phyloP scores from a whole-genome alignment of 2,888 invertebrate species.

The Agriopis marginaria region DNA sequence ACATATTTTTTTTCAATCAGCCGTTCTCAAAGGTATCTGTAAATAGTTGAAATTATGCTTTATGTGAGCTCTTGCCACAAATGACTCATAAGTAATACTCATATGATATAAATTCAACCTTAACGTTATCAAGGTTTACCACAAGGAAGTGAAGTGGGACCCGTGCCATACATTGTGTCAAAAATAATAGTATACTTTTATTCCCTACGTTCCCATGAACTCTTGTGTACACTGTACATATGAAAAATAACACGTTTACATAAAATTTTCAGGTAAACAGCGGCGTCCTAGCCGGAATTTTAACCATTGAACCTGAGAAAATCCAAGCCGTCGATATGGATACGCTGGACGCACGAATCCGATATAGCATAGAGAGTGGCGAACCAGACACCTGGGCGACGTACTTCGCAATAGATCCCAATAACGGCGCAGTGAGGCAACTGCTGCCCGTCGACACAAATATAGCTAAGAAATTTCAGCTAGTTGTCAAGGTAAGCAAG shows the following conservation, averaged over 20 bases:
- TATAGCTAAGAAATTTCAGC: conserved; percentile 91
- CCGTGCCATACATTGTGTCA: no score
- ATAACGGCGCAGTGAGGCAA: conserved; percentile 93
- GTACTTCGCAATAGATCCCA: conserved; percentile 94
- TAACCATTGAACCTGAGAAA: conserved; percentile 94
- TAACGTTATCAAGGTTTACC: no score
- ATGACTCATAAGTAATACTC: no score
- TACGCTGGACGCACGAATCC: conserved; percentile 93
- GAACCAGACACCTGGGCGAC: conserved; percentile 91
- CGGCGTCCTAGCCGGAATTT: conserved; percentile 93
- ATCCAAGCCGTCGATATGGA: conserved; percentile 97
- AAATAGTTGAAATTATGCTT: no score
- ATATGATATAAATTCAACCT: no score
- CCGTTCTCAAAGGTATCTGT: no score
- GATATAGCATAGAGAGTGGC: conserved; percentile 93
- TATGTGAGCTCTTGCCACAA: no score
- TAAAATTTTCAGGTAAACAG: conserved; percentile 88
- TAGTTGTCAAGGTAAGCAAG: conserved; percentile 90
- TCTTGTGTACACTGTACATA: neutral
- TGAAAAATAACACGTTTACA: neutral
- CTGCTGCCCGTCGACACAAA: conserved; percentile 92
- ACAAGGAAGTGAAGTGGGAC: no score
- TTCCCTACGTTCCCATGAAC: no score
- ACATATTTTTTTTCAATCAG: no score
- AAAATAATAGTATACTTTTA: no score